Percentiles rank a stretch among this genome's conserved stretches.
Evolutionary conservation across 2,888 invertebrate genomes (phyloP).

Genomic region (Acanthosepion pharaonis): DNA sequence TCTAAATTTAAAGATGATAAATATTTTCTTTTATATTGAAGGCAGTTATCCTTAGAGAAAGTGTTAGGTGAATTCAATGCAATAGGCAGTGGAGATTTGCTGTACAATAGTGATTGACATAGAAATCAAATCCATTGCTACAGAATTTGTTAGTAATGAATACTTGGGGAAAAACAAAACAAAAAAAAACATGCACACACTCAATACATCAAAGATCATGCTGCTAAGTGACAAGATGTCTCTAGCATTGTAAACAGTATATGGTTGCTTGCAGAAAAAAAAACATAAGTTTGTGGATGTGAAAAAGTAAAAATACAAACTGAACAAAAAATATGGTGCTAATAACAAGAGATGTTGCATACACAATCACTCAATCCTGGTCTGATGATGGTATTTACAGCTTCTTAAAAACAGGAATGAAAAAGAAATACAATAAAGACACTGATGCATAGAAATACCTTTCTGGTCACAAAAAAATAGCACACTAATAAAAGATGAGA

Average conservation of each 20-base stretch:
- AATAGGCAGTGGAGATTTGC: slow-evolving; percentile 33
- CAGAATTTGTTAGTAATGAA: slow-evolving; percentile 4
- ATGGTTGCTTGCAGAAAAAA: not conserved
- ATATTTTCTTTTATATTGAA: not conserved
- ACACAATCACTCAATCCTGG: not conserved
- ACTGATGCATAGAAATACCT: not conserved
- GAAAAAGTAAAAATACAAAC: not conserved
- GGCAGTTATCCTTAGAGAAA: not conserved
- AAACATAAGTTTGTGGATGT: too few relatives aligned
- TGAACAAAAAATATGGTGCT: not conserved
- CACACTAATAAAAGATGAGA: not conserved
- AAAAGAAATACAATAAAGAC: not conserved
- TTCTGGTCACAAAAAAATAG: not conserved
- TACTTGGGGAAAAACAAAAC: not conserved
- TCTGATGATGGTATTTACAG: not conserved
- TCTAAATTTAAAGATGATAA: not conserved
- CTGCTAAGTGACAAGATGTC: not conserved
- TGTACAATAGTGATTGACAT: not conserved
- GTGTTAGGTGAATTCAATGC: slow-evolving; percentile 33
- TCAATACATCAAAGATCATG: not conserved
- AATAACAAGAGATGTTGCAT: not conserved
- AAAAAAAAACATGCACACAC: not conserved
- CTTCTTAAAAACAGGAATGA: not conserved
- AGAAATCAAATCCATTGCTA: not conserved
- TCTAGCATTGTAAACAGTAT: not conserved